Base-by-base conservation (phyloP, 2,113 vertebrate species). In the Lethenteron reissneri region DNA sequence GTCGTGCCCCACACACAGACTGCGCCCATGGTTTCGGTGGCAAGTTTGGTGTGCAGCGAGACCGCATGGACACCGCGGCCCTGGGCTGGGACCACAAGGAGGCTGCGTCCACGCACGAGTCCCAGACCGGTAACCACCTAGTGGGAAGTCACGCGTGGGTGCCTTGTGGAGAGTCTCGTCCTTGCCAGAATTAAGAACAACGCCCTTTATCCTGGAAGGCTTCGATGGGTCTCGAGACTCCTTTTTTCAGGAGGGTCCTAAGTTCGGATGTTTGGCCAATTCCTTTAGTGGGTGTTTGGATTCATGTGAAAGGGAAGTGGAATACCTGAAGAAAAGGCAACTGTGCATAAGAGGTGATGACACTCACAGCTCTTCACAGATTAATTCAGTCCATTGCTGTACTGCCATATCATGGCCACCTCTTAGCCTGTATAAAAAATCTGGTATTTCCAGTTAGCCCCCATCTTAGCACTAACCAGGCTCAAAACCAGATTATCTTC, bases 1-100 rank as follows among this genome's bases (percentile, higher is more conserved):
- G 25, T 11, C 9, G 11, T 21, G 25, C 11, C n/a, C n/a, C 64
- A 17, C n/a, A 68, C 64, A 68, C 77, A 82, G 81, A 81, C 64
- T 79, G 81, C 21, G 71, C 81, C 1, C 12, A 81, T 81, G 58
- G 81, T 77, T 70, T 80, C 78, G 83, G 83, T 41, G 83, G 83
- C 12, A 90, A 87, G 73, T 89, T 81, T 1, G 87, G 87, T 0
- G 81, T 88, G 12, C 85, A 89, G 78, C 85, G 78, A 73, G 87
- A 87, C 58, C 83, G 81, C 21, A 85, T 88, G 73, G 87, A 89
- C 80, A 86, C 82, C 72, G 78, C 79, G 1, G 58, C 56, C 57
- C 72, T 71, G n/a, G 77, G 79, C 58, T 83, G 81, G 82, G 76
- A 77, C 15, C 81, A 83, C 70, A 81, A 79, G 70, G 82, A 83